Evolutionary conservation across 1,140 invertebrate species (phyloP).

Genomic region (Drosophila obscura): DNA sequence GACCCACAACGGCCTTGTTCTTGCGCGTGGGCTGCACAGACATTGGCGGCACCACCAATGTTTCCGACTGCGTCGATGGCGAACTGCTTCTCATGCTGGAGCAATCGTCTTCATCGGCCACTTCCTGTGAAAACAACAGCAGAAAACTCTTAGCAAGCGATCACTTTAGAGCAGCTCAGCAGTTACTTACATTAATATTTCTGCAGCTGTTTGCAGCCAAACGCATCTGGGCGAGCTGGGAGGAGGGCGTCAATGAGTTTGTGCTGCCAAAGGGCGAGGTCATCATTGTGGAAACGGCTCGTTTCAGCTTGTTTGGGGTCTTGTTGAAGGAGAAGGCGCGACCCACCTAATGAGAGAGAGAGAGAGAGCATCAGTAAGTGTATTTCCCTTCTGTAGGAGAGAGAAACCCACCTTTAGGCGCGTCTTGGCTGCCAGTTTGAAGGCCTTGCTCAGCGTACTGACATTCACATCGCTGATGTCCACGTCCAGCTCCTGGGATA

Average conservation of each 20-base stretch:
- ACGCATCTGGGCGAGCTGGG: conserved; percentile 91
- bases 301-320: conserved; percentile 95
- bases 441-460: conserved; percentile 93
- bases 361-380: neutral
- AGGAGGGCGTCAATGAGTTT: conserved; percentile 89
- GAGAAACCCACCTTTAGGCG: conserved; percentile 88
- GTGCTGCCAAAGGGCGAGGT: conserved; percentile 93
- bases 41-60: conserved; percentile 90
- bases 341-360: conserved; percentile 86
- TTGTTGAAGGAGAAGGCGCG: conserved; percentile 97
- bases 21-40: conserved; percentile 92
- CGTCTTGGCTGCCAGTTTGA: conserved; percentile 92
- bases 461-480: conserved; percentile 92
- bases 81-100: conserved; percentile 85
- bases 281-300: conserved; percentile 97
- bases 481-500: conserved; percentile 92
- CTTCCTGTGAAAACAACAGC: conserved; percentile 85
- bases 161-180: too few species aligned
- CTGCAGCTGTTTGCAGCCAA: conserved; percentile 89
- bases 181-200: conserved; percentile 90
- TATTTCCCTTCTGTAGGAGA: too few species aligned
- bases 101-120: conserved; percentile 86
- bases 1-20: conserved; percentile 85
- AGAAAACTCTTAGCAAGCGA: too few species aligned
- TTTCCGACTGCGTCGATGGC: conserved; percentile 86